phyloP scores from a whole-genome alignment of 2,797 vertebrate species.

The Phalanger gymnotis region DNA sequence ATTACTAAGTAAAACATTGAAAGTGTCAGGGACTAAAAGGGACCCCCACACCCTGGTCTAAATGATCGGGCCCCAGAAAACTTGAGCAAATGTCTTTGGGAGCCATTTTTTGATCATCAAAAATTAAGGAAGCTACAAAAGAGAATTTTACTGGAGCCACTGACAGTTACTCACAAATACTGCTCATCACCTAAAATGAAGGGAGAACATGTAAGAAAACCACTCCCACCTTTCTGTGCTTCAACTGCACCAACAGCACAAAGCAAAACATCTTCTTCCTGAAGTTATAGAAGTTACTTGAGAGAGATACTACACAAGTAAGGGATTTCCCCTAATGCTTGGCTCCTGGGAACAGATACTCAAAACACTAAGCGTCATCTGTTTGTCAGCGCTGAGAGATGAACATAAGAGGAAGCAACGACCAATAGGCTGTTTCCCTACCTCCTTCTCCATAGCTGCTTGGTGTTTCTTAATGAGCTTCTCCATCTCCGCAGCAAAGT shows the following conservation, averaged over 20 bases:
- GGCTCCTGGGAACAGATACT: constrained; percentile 66
- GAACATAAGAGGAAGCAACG: constrained; percentile 59
- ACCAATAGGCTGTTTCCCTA: constrained; percentile 75
- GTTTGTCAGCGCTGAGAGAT: constrained; percentile 55
- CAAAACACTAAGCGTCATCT: constrained; percentile 69
- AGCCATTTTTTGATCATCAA: not conserved
- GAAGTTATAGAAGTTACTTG: constrained; percentile 62
- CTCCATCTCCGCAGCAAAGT: constrained; percentile 97
- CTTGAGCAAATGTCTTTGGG: not conserved
- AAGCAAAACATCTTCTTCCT: constrained; percentile 56
- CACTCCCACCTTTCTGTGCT: constrained; percentile 33
- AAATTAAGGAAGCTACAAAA: not conserved
- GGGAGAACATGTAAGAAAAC: not conserved
- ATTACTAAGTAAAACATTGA: not conserved
- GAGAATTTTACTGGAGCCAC: not conserved
- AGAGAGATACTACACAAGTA: constrained; percentile 31
- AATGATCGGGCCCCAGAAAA: not conserved
- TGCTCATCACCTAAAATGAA: not conserved
- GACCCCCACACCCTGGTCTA: not conserved
- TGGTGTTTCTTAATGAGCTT: constrained; percentile 99
- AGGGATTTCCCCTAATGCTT: constrained; percentile 63
- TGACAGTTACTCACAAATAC: not conserved
- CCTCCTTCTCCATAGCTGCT: constrained; percentile 98
- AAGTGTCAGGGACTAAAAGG: not conserved
- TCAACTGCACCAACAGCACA: constrained; percentile 46